Evolutionary conservation across 2,797 vertebrate species (phyloP).

Genomic region (Euthynnus affinis): DNA sequence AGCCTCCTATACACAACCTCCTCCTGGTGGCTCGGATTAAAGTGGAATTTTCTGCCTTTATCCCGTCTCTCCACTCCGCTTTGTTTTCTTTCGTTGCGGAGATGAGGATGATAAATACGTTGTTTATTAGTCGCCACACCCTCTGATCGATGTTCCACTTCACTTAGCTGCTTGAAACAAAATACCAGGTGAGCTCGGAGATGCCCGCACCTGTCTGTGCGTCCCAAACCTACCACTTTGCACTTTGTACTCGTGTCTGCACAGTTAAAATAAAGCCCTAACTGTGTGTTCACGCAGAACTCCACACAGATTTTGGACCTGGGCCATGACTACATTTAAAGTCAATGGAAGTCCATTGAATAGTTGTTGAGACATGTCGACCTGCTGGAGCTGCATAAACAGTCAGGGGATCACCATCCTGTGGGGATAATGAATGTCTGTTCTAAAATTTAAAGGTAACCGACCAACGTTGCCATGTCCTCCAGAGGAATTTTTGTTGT

Average conservation of each 20-base stretch:
- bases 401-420: no score
- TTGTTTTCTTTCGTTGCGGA: constrained; percentile 18
- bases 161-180: background rate
- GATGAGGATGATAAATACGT: background rate
- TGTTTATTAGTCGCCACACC: background rate
- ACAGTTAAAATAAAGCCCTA: no score
- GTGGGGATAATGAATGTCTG: no score
- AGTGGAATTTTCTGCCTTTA: constrained; percentile 25
- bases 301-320: no score
- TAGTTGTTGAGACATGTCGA: no score
- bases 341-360: no score
- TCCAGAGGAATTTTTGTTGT: no score
- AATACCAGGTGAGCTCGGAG: background rate
- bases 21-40: constrained; percentile 9
- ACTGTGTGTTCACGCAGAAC: no score
- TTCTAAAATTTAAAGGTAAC: no score
- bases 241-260: background rate
- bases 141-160: background rate
- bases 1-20: constrained; percentile 9
- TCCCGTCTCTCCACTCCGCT: background rate
- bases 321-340: no score
- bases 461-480: no score
- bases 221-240: background rate
- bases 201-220: background rate
- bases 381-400: no score